Evolutionary conservation across 2,113 vertebrate genomes (phyloP), one percentile per base, ranked within the genome.

Genomic region (Barnardius zonarius): DNA sequence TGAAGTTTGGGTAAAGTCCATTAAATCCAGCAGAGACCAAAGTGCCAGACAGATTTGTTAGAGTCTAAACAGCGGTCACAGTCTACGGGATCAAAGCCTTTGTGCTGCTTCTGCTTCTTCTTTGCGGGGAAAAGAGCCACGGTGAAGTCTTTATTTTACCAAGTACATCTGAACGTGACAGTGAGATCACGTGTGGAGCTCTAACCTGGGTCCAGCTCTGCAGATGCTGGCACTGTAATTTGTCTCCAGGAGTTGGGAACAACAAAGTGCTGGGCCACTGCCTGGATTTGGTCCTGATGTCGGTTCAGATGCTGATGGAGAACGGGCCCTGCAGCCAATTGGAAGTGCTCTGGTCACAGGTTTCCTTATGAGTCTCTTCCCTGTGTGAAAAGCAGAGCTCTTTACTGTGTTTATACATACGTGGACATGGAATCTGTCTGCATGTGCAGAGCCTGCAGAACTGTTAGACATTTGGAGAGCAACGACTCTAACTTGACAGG

Each of bases 1-100:
- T 75, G 55, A 82, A 90, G 77, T 96, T 92, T 83, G 69, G 51
- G 59, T 81, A 69, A 93, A 88, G 46, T 84, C 92, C 96, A 8
- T 86, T 48, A 90, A 94, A 95, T 85, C 79, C 77, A 84, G 43
- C 51, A 64, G 59, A 90, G 93, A 86, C 39, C 30, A 78, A 87
- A 79, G 54, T 67, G 77, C 39, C 59, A 55, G 70, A 59, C 43
- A 8, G 48, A 35, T 88, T 31, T 95, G 59, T 35, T 57, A 59
- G 64, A 84, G 52, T 59, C 49, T 86, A 79, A 96, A 91, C 69
- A 72, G 35, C 30, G 61, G 54, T 67, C 90, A 90, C 75, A 67
- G 31, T 48, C 43, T 25, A 22, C 0, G 11, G 48, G 30, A 92
- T 79, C 79, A 75, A 67, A 95, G 48, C 17, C 18, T 91, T 61